Evolutionary conservation across 2,113 vertebrate species (phyloP).

Genomic region (Fregata magnificens): DNA sequence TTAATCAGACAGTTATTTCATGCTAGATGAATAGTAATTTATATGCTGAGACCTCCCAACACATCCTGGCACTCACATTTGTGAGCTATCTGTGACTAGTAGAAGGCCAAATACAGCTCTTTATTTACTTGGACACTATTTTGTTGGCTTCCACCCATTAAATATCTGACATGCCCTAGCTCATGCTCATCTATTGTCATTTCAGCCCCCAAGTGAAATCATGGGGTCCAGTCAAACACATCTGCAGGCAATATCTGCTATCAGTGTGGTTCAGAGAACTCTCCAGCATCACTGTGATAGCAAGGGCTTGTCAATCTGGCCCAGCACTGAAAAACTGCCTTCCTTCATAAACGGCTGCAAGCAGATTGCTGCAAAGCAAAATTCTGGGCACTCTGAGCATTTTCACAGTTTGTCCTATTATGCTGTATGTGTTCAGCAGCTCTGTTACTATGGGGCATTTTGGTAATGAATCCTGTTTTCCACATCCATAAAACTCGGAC

Average conservation of each 20-base stretch:
- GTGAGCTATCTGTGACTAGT: constrained; percentile 47
- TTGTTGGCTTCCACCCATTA: neutral
- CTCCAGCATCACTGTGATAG: neutral
- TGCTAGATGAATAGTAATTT: constrained; percentile 26
- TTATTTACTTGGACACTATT: neutral
- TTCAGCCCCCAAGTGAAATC: neutral
- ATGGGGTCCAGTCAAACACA: neutral
- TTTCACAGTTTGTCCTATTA: neutral
- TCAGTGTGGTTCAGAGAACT: neutral
- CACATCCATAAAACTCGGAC: neutral
- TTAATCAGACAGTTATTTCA: constrained; percentile 38
- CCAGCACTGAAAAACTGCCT: neutral
- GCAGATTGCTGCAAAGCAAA: neutral
- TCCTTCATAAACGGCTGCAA: neutral
- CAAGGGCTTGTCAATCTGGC: neutral
- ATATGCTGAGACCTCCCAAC: constrained; percentile 15
- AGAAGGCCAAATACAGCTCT: neutral
- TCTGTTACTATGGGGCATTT: neutral
- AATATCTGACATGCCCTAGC: neutral
- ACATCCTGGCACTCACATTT: neutral
- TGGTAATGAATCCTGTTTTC: neutral
- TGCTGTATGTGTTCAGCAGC: neutral
- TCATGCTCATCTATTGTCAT: neutral
- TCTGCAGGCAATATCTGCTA: neutral
- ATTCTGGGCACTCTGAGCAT: neutral